Percentiles rank a stretch among this genome's conserved stretches.
These are phyloP conservation scores for Yponomeuta sedellus DNA, from an alignment of 2,888 invertebrate species.

Conservation along the genomic window DNA sequence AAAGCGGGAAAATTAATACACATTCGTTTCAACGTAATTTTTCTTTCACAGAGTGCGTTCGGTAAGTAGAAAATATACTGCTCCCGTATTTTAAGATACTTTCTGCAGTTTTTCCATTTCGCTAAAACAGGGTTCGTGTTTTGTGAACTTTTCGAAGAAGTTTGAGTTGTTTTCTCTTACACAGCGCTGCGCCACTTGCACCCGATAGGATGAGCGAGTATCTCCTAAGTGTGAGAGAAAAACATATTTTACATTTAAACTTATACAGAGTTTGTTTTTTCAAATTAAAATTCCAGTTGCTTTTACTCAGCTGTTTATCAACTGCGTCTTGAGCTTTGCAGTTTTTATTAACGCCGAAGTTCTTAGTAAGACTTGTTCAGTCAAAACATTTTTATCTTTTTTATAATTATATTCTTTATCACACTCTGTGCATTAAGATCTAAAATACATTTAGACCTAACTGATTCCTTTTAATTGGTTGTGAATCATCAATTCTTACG, in stretches of 20 bases:
- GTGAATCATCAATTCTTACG: no score
- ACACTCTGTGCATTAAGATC: no score
- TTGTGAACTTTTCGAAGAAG: slow-evolving; percentile 1
- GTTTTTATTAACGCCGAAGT: no score
- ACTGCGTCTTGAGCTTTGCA: no score
- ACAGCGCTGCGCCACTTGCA: slow-evolving; percentile 15
- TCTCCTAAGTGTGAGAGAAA: not conserved
- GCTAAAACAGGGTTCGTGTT: slow-evolving; percentile 10
- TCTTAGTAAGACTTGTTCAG: no score
- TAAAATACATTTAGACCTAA: no score
- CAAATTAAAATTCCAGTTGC: not conserved
- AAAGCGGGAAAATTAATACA: no score
- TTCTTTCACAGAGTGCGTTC: not conserved
- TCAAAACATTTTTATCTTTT: no score
- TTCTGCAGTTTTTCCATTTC: slow-evolving; percentile 7
- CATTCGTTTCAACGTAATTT: not conserved
- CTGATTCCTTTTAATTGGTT: no score
- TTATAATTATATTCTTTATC: no score
- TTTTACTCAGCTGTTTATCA: not conserved
- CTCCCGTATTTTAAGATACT: slow-evolving; percentile 1
- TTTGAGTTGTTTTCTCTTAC: not conserved
- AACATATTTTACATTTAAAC: not conserved
- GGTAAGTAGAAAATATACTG: slow-evolving; percentile 5
- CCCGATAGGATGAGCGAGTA: not conserved
- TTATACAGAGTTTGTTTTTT: not conserved